Percentiles rank a stretch among this genome's conserved stretches.
These are phyloP conservation scores for Theodoxus fluviatilis DNA, from an alignment of 2,888 invertebrate species.

Conservation along the genomic window DNA sequence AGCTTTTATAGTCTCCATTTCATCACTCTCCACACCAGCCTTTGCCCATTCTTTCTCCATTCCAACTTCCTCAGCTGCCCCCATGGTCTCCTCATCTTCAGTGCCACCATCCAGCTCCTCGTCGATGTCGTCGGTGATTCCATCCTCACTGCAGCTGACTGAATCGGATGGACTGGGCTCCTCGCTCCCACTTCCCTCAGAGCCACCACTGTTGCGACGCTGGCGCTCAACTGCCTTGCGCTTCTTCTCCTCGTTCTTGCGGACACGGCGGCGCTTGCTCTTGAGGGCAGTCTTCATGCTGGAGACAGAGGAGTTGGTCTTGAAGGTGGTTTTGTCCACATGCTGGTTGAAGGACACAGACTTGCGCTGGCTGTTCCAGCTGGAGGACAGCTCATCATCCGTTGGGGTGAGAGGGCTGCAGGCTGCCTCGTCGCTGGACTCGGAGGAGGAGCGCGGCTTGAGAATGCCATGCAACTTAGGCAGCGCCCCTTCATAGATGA, in stretches of 20 bases:
- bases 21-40: too few species aligned
- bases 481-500: slow-evolving; percentile 45
- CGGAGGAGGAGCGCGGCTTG: slow-evolving; percentile 68
- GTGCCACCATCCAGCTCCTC: slow-evolving; percentile 33
- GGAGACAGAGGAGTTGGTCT: slow-evolving; percentile 52
- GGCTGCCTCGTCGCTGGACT: slow-evolving; percentile 67
- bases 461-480: slow-evolving; percentile 58
- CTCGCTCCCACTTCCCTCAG: slow-evolving; percentile 47
- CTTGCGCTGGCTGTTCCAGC: slow-evolving; percentile 39
- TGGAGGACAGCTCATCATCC: slow-evolving; percentile 29
- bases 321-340: slow-evolving; percentile 58
- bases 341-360: slow-evolving; percentile 62
- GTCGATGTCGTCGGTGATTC: too few species aligned
- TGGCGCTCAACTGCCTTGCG: slow-evolving; percentile 32
- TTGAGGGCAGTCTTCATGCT: slow-evolving; percentile 60
- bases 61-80: slow-evolving; percentile 25
- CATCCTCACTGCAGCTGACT: slow-evolving; percentile 37
- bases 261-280: slow-evolving; percentile 53
- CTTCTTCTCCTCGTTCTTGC: slow-evolving; percentile 55
- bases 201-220: slow-evolving; percentile 45
- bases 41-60: too few species aligned
- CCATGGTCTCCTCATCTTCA: slow-evolving; percentile 32
- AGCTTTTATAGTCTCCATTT: too few species aligned
- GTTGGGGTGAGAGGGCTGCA: slow-evolving; percentile 27
- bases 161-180: slow-evolving; percentile 38